phyloP scores from a whole-genome alignment of 2,888 invertebrate genomes.

The Drosophila fungiperda region DNA sequence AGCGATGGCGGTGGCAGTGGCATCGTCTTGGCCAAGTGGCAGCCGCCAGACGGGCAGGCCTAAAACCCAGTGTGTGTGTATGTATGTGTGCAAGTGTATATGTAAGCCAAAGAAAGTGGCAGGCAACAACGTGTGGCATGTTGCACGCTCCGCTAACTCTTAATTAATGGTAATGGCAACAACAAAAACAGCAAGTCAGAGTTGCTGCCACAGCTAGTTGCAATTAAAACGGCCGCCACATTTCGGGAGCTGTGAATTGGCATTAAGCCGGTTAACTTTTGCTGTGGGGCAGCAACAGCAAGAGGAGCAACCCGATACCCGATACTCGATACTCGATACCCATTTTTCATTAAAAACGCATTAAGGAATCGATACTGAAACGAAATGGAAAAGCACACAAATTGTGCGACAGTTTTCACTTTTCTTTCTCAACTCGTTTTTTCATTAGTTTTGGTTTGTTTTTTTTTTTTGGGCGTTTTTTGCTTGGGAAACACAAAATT shows the following conservation, averaged over 20 bases:
- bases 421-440: constrained; percentile 52
- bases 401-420: constrained; percentile 74
- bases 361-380: constrained; percentile 43
- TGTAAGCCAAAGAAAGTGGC: constrained; percentile 72
- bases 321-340: background rate
- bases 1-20: constrained; percentile 15
- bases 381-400: constrained; percentile 62
- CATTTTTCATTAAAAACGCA: constrained; percentile 50
- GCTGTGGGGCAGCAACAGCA: constrained; percentile 5
- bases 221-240: constrained; percentile 63
- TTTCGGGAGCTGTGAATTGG: constrained; percentile 22
- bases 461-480: constrained; percentile 30
- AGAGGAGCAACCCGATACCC: background rate
- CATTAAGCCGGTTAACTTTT: background rate
- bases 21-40: constrained; percentile 17
- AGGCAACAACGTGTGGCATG: constrained; percentile 46
- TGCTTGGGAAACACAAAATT: background rate
- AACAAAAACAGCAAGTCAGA: background rate
- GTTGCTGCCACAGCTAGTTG: constrained; percentile 30
- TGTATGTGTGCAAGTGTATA: constrained; percentile 16
- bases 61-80: background rate
- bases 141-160: constrained; percentile 75
- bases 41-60: constrained; percentile 13
- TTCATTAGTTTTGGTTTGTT: constrained; percentile 1
- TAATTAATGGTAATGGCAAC: constrained; percentile 66